Evolutionary conservation across 2,888 invertebrate genomes (phyloP).

Genomic region (Arctia plantaginis): DNA sequence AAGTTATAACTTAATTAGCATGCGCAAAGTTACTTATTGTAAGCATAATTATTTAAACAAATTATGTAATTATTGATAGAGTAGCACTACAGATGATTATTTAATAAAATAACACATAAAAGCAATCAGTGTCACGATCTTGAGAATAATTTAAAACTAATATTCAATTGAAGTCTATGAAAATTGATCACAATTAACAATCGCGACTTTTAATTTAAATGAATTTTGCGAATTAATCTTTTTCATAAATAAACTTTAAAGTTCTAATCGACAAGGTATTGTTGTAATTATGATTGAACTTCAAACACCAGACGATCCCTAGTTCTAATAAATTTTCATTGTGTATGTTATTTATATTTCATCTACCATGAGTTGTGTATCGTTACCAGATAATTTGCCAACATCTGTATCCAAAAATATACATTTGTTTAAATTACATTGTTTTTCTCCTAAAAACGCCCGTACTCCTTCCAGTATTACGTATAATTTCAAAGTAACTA

Average conservation of each 20-base stretch:
- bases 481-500: slow-evolving; percentile 21
- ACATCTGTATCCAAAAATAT: slow-evolving; percentile 43
- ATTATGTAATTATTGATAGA: too few relatives aligned
- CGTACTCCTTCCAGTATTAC: slow-evolving; percentile 16
- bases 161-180: not conserved
- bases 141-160: not conserved
- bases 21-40: too few relatives aligned
- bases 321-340: slow-evolving; percentile 2
- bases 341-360: slow-evolving; percentile 4
- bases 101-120: not conserved
- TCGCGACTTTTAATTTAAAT: too few relatives aligned
- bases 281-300: not conserved
- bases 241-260: too few relatives aligned
- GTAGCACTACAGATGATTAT: too few relatives aligned
- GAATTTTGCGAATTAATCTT: not conserved
- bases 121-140: not conserved
- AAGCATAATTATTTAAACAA: too few relatives aligned
- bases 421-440: slow-evolving; percentile 20
- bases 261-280: too few relatives aligned
- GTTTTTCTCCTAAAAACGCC: slow-evolving; percentile 27
- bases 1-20: too few relatives aligned
- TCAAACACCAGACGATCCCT: not conserved
- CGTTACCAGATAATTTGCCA: slow-evolving; percentile 18
- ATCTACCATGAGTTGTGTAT: slow-evolving; percentile 4
- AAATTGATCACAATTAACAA: not conserved